Evolutionary conservation across 2,888 invertebrate species (phyloP), one percentile per base, ranked within the genome.

Genomic region (Xestobium rufovillosum): DNA sequence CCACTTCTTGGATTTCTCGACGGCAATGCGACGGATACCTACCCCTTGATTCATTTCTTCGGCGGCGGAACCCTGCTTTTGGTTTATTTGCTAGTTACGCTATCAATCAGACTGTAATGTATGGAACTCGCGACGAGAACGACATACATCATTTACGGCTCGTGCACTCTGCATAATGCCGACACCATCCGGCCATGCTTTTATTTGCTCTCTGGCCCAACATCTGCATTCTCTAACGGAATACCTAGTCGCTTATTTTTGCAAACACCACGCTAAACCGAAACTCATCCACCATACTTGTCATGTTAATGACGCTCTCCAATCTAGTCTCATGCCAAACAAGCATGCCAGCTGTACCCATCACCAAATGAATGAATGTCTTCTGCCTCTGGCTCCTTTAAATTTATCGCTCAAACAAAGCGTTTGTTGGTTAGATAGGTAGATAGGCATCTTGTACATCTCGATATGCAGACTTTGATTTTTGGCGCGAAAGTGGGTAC

Each of bases 41-140:
- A 43, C 31, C 44, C 55, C 57, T 48, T 45, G 49, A 43, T 46
- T 53, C 50, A 52, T 32, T 39, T 35, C 28, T 19, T 31, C 32
- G 31, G 42, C 36, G n/a, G n/a, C n/a, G n/a, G n/a, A n/a, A n/a
- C n/a, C n/a, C 34, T 33, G 39, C 36, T 38, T 36, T 34, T 36
- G 29, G n/a, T n/a, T n/a, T n/a, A n/a, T n/a, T n/a, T n/a, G n/a
- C n/a, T n/a, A n/a, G n/a, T n/a, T n/a, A 46, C 48, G 45, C 46
- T 50, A 53, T 56, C 52, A 53, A 54, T 56, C 54, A 54, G 44
- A 39, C 41, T 43, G 46, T 49, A 52, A 51, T 47, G 47, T 47
- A 50, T 49, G 50, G 48, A 48, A 41, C 39, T 43, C 45, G 43
- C 41, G 23, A 19, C 23, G 23, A 32, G 31, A 38, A 41, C 38